phyloP scores from a whole-genome alignment of 2,797 vertebrate species.

The Myotis daubentonii region DNA sequence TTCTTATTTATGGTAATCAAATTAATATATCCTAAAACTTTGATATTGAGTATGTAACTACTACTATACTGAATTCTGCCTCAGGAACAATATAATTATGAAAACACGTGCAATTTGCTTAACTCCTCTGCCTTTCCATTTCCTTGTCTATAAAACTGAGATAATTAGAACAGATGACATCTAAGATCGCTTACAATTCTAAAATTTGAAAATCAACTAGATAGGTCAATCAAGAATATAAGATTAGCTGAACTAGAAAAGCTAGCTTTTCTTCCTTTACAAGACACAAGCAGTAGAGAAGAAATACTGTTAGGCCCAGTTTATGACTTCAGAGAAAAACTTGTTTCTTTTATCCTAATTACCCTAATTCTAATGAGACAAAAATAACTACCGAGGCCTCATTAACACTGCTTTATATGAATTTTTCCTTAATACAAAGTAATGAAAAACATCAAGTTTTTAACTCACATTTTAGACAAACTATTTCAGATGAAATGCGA shows the following conservation, averaged over 20 bases:
- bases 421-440: conserved; percentile 39
- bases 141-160: conserved; percentile 39
- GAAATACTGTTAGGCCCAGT: neutral
- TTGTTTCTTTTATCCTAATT: conserved; percentile 31
- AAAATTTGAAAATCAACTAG: conserved; percentile 20
- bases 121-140: conserved; percentile 14
- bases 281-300: neutral
- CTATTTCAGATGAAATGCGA: conserved; percentile 34
- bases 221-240: conserved; percentile 38
- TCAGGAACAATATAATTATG: conserved; percentile 52
- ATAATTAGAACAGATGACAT: neutral
- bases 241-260: neutral
- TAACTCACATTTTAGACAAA: conserved; percentile 51
- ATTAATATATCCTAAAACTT: conserved; percentile 27
- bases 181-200: conserved; percentile 21
- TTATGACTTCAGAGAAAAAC: conserved; percentile 24
- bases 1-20: conserved; percentile 39
- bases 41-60: neutral
- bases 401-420: conserved; percentile 28
- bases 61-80: conserved; percentile 18
- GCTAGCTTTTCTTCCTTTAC: conserved; percentile 11
- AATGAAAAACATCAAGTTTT: conserved; percentile 35
- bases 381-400: conserved; percentile 23
- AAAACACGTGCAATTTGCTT: conserved; percentile 38
- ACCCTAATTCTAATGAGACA: conserved; percentile 13